Base-by-base conservation (phyloP, 2,113 vertebrate genomes). In the Macquaria ambigua region DNA sequence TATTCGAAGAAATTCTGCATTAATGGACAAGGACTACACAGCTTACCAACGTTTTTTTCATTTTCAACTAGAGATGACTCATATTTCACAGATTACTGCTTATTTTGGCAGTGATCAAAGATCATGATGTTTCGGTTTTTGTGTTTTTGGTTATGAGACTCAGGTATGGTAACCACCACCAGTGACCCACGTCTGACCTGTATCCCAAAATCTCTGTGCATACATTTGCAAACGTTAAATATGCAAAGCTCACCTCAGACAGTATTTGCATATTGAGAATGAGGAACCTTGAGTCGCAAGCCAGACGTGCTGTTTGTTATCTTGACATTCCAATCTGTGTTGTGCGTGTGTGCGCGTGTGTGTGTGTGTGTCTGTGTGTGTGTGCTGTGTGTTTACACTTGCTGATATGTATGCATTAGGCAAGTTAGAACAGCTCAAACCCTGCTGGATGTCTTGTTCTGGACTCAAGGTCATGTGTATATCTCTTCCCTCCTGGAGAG, bases 361-460 rank as follows among this genome's bases (percentile, higher is more conserved):
- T 81, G 31, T 43, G 71, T 28, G 34, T 81, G 39, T 73, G 61
- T 52, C 41, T 82, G 74, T 53, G 39, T 86, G 67, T 90, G 34
- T 81, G 39, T 73, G 61, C 10, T 67, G 12, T 52, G 39, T 86
- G 67, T 90, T 70, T 81, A 81, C 69, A 43, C 43, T 43, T 68
- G 75, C 64, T 88, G 67, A 84, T 86, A 74, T 75, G 67, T 73
- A 68, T 41, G 50, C 48, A 25, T 20, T 46, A 59, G 89, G 48
- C 86, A 68, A 81, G 88, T 87, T 59, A 56, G 77, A 84, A 90
- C 88, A 74, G 55, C 77, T 87, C 34, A 64, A 34, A 63, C 77
- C 23, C 59, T 53, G 34, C 39, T 82, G 75, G 43, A 62, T 84
- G 69, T 81, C 78, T 83, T 72, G 68, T 52, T 63, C 59, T 78